Evolutionary conservation across 1,140 invertebrate species (phyloP), one percentile per base, ranked within the genome.

Genomic region (Diorhabda sublineata): DNA sequence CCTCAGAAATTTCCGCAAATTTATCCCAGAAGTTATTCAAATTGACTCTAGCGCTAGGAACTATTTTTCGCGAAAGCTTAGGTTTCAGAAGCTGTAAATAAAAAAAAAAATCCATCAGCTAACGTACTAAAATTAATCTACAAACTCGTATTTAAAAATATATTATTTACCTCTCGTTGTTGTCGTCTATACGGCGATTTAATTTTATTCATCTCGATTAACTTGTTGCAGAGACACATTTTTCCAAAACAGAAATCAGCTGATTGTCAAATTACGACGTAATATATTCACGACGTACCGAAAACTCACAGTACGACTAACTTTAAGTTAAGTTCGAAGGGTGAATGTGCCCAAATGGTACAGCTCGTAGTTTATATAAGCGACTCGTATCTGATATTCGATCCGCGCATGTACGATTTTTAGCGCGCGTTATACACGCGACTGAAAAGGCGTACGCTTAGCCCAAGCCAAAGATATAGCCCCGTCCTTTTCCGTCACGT

Each of bases 11-110:
- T 68, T 85, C 84, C 70, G 84, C 84, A 71, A 87, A 83, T 72
- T 85, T 84, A 64, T 83, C 81, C 85, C 85, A 86, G 76, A 85
- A 84, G 77, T 82, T 82, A 76, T 86, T 86, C 42, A 87, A 80
- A 75, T 87, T 86, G 74, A 87, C 81, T 68, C 82, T 83, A 68
- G 84, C 81, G 41, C 82, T 83, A 65, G 78, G 78, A 47, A 82
- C 78, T 72, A 86, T 81, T 65, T 82, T 83, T 60, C 84, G 78
- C 3, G 84, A 82, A 26, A 87, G 79, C 70, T 80, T 81, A 42
- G 82, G 82, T 73, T 83, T 85, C 56, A 82, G 79, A 75, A 79
- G 79, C 84, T 86, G 71, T 6, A 72, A 74, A 70, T 7, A 73
- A 74, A 63, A 69, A 45, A n/a, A 60, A 65, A 43, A 59, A 4